phyloP scores from a whole-genome alignment of 2,888 invertebrate species.

The Unio pictorum region DNA sequence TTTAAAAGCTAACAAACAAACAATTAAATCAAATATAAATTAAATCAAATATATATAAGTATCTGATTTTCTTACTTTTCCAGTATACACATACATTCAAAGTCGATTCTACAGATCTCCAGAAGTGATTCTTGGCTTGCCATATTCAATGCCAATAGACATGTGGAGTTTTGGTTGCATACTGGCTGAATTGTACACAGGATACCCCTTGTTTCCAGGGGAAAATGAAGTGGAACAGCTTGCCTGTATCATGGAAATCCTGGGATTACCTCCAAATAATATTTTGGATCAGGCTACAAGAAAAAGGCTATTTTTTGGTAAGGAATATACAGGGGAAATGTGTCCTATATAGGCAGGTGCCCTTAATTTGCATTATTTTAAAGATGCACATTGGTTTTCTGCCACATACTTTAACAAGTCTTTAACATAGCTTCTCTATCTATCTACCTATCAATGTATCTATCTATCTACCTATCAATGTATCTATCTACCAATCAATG shows the following conservation, averaged over 20 bases:
- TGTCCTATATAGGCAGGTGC: too few species aligned
- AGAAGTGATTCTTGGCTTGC: conserved; percentile 87
- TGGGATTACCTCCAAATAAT: conserved; percentile 90
- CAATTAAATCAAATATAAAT: too few species aligned
- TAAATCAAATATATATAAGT: too few species aligned
- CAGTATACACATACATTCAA: conserved; percentile 92
- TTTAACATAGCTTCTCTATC: too few species aligned
- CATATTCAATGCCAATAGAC: conserved; percentile 94
- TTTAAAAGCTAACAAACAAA: too few species aligned
- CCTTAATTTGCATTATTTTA: too few species aligned
- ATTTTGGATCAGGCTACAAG: conserved; percentile 86
- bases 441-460: too few species aligned
- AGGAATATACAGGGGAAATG: conserved; percentile 6
- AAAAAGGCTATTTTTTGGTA: conserved; percentile 70
- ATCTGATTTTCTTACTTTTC: conserved; percentile 18
- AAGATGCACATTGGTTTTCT: too few species aligned
- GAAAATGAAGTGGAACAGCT: conserved; percentile 97
- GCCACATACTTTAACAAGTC: too few species aligned
- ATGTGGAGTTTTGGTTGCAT: conserved; percentile 99
- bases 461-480: too few species aligned
- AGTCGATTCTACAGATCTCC: conserved; percentile 71
- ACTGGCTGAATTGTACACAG: conserved; percentile 92
- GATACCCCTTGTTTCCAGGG: conserved; percentile 95
- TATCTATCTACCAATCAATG: too few species aligned
- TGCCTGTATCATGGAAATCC: conserved; percentile 96